A percentile compares a stretch with the other conserved stretches of the same genome.
phyloP scores from a whole-genome alignment of 2,797 vertebrate genomes.

The Cryptoprocta ferox region DNA sequence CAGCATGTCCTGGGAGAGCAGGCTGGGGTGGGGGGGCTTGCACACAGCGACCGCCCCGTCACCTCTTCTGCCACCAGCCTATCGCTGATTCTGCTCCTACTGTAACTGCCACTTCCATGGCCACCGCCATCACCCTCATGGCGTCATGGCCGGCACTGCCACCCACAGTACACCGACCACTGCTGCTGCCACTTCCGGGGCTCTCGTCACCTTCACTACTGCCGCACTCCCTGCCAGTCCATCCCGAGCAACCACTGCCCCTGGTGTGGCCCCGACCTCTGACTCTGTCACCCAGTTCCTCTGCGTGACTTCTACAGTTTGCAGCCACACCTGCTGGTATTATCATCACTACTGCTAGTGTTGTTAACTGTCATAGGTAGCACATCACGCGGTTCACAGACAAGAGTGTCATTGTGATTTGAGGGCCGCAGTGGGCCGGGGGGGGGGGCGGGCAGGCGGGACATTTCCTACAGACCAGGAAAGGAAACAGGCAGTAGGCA shows the following conservation, averaged over 20 bases:
- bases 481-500: neutral
- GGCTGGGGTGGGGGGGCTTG: too few species aligned
- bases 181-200: neutral
- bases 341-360: neutral
- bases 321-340: neutral
- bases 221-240: neutral
- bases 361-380: neutral
- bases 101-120: neutral
- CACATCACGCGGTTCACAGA: neutral
- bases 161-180: neutral
- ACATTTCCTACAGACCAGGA: neutral
- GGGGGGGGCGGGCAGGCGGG: neutral
- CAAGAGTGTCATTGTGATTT: neutral
- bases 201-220: neutral
- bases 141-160: fast-evolving
- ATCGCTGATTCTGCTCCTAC: neutral
- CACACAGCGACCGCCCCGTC: neutral
- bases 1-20: neutral
- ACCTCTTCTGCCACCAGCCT: neutral
- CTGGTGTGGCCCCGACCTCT: neutral
- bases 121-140: neutral
- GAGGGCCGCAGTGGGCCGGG: neutral
- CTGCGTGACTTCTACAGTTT: neutral
- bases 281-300: neutral
- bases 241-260: neutral